phyloP scores from a whole-genome alignment of 2,888 invertebrate genomes.

The Junonia oenone region DNA sequence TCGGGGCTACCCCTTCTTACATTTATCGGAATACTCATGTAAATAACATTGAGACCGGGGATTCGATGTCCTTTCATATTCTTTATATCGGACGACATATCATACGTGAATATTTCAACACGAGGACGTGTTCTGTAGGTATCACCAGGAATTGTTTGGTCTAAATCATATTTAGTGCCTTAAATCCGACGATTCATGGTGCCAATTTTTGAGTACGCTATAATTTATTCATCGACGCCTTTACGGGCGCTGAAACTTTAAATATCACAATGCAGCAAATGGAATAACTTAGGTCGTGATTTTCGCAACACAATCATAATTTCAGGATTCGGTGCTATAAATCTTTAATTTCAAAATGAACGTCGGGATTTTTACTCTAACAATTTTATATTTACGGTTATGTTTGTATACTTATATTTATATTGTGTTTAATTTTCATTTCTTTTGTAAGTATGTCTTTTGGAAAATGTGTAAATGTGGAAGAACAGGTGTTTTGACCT shows the following conservation, averaged over 20 bases:
- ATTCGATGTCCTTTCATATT: conserved; percentile 41
- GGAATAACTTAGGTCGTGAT: background rate
- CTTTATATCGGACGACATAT: conserved; percentile 4
- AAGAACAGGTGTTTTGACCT: too few species aligned
- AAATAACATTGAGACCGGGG: conserved; percentile 56
- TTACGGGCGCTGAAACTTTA: background rate
- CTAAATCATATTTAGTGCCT: conserved; percentile 1
- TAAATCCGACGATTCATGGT: background rate
- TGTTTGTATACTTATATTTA: background rate
- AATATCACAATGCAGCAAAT: background rate
- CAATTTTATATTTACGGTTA: too few species aligned
- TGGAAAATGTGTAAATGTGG: too few species aligned
- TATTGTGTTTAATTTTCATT: too few species aligned
- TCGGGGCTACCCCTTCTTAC: conserved; percentile 45
- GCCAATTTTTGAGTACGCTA: background rate
- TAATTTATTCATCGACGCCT: background rate
- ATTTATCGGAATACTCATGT: conserved; percentile 63
- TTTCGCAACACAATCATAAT: background rate
- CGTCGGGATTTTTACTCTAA: too few species aligned
- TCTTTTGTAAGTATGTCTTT: too few species aligned
- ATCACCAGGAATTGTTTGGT: background rate
- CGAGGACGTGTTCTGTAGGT: background rate
- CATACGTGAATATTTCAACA: conserved; percentile 8
- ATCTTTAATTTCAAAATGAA: too few species aligned
- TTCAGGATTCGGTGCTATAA: too few species aligned